Base-by-base conservation (phyloP, 1,140 invertebrate species). In the Achatina immaculata region DNA sequence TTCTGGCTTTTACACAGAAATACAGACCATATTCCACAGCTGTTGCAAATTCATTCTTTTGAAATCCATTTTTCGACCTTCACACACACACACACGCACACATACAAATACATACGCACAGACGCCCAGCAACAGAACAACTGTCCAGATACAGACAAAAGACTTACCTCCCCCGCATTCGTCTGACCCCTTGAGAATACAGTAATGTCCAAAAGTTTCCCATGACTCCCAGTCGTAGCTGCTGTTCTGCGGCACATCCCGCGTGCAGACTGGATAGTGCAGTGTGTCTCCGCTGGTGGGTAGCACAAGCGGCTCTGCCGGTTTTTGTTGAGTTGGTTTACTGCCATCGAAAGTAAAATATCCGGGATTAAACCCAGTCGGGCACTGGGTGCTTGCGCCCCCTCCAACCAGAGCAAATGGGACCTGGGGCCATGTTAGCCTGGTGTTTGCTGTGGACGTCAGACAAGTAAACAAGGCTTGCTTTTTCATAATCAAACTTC, bases 21-120 rank as follows among this genome's bases (percentile, higher is more conserved):
- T 11, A 11, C 11, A 51, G 24, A 51, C 11, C 11, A 51, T 14
- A 51, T 51, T 14, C 24, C 24, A 51, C 11, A 51, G 48, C 11
- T 51, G 48, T 11, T 14, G 24, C 48, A 51, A 14, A 51, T 51
- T 14, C 11, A 24, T 11, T 14, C 24, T 51, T 51, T 51, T 51
- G 11, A 51, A 51, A 51, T 14, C 48, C 48, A 11, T 51, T 51
- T 11, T 14, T 51, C 24, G 11, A 14, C 11, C 11, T 14, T 11
- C 24, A 51, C 14, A 68, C 9, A 68, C 65, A 68, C 21, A 68
- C 65, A 68, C 65, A 68, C 14, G 31, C 65, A 68, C 21, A 68
- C 65, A 68, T 28, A 68, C 65, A 68, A 14, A 68, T 28, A 68
- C 65, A 68, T 28, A 68, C 65, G 31, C 21, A 68, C 65, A 68